These are phyloP conservation scores for Amaurobius ferox DNA, from an alignment of 2,888 invertebrate species.

Conservation along the genomic window DNA sequence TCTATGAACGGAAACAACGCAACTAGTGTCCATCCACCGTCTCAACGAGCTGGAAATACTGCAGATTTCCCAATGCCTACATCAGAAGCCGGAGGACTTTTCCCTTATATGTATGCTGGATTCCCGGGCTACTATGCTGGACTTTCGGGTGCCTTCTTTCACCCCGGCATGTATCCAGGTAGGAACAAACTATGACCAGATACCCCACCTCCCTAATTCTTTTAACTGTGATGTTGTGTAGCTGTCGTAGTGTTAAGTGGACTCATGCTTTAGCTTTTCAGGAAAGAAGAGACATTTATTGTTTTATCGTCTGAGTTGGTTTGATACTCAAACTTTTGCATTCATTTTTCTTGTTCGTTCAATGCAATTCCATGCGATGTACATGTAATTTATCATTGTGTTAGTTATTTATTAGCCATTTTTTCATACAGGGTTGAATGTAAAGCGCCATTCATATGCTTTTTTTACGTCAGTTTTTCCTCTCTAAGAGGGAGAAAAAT, in stretches of 20 bases:
- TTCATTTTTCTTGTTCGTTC: slow-evolving; percentile 60
- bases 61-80: slow-evolving; percentile 76
- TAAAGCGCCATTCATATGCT: slow-evolving; percentile 65
- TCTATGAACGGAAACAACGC: slow-evolving; percentile 76
- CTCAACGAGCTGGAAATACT: slow-evolving; percentile 53
- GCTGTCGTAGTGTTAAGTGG: slow-evolving; percentile 60
- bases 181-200: slow-evolving; percentile 74
- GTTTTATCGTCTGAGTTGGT: slow-evolving; percentile 52
- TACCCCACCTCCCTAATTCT: slow-evolving; percentile 34
- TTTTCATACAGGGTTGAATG: slow-evolving; percentile 69
- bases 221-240: slow-evolving; percentile 68
- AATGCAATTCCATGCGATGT: slow-evolving; percentile 68
- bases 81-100: slow-evolving; percentile 75
- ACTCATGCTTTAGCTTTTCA: slow-evolving; percentile 45
- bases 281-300: slow-evolving; percentile 33
- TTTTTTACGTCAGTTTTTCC: slow-evolving; percentile 52
- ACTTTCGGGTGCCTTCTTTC: slow-evolving; percentile 80
- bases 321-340: slow-evolving; percentile 40
- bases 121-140: slow-evolving; percentile 77
- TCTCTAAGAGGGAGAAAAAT: slow-evolving; percentile 25
- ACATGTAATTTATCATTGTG: slow-evolving; percentile 72
- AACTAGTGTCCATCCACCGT: slow-evolving; percentile 66
- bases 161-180: slow-evolving; percentile 80
- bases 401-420: slow-evolving; percentile 73
- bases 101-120: slow-evolving; percentile 79